A percentile compares a stretch with the other conserved stretches of the same genome.
phyloP scores from a whole-genome alignment of 2,113 vertebrate genomes.

The Myocastor coypus region DNA sequence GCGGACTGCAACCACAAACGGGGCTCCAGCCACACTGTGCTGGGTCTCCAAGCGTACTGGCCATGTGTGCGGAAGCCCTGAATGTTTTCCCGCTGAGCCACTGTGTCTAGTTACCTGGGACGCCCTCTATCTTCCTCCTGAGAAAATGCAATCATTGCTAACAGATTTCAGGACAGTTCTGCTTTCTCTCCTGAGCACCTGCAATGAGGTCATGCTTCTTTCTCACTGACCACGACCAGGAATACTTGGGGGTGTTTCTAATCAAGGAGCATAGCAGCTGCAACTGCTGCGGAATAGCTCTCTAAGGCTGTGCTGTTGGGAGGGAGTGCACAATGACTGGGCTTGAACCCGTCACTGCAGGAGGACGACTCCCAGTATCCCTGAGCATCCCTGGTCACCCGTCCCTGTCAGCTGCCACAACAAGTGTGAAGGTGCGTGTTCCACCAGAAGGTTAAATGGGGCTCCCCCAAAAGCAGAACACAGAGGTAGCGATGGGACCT shows the following conservation, averaged over 20 bases:
- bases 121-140: not conserved
- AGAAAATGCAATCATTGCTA: conserved; percentile 40
- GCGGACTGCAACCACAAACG: not conserved
- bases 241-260: conserved; percentile 9
- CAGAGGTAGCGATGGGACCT: not conserved
- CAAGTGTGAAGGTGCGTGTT: not conserved
- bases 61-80: not conserved
- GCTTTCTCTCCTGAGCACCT: conserved; percentile 35
- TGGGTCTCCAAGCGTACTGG: not conserved
- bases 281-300: not conserved
- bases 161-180: conserved; percentile 6
- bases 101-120: not conserved
- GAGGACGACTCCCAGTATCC: not conserved
- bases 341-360: not conserved
- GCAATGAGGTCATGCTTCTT: conserved; percentile 2
- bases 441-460: not conserved
- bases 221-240: not conserved
- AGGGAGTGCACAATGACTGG: not conserved
- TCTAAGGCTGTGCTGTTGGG: not conserved
- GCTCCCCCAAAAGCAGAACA: conserved; percentile 15
- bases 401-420: not conserved
- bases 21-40: not conserved
- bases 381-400: not conserved
- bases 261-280: not conserved
- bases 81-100: conserved; percentile 12